Evolutionary conservation across 2,113 vertebrate species (phyloP), one percentile per base, ranked within the genome.

Genomic region (cat (Felis catus)): DNA sequence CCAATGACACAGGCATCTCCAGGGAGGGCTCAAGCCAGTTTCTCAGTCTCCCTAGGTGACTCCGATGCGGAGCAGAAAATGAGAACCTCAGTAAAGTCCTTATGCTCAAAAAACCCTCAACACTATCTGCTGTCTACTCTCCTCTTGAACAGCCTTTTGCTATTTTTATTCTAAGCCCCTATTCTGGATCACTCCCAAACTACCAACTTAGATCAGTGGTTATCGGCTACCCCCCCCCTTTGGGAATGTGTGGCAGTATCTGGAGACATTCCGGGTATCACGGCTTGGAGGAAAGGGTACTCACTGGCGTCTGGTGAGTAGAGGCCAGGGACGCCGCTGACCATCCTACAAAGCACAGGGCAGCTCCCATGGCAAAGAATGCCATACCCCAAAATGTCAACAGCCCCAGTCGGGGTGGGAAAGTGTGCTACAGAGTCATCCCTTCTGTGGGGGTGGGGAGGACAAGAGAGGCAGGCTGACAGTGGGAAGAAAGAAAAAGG

Each of bases 331-430:
- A 66, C 0, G 5, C 25, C 53, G 68, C n/a, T 39, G 3, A 86
- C 45, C 31, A 16, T 2, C 55, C 53, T 21, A 4, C 14, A 14
- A 0, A 0, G 11, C 74, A 41, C 41, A 33, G 71, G 5, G 1
- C 1, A 0, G 11, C 4, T 48, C 9, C 29, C 10, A 0, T 0
- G 8, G 9, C 12, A 48, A 3, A 39, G n/a, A 25, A 51, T 1
- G 33, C 45, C 7, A 48, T 53, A 65, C 70, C 33, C 61, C 61
- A 6, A 29, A 15, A 16, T 0, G 14, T 15, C 55, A 33, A 29
- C 0, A 21, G 36, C 21, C 58, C 21, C 58, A 5, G 39, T 16
- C 2, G 0, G 80, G 76, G 29, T 27, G 63, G 80, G 36, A 93
- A 70, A 70, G 5, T 5, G 18, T 3, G 70, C 33, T 4, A 5